A percentile compares a stretch with the other conserved stretches of the same genome.
These are phyloP conservation scores for Mycogona germanica DNA, from an alignment of 2,888 invertebrate species.

Conservation along the genomic window DNA sequence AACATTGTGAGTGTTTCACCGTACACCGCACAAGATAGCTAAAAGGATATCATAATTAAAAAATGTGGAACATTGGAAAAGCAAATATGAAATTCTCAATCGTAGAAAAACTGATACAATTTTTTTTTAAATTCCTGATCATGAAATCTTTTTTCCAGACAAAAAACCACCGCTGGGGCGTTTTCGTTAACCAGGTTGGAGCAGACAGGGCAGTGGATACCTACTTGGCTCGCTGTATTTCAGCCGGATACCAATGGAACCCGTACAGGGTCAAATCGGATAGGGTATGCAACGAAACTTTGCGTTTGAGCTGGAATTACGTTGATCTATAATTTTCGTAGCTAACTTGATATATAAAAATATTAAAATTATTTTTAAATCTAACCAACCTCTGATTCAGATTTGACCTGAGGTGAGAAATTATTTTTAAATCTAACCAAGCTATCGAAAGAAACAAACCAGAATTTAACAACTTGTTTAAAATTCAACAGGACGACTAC, in stretches of 20 bases:
- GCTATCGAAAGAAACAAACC: too few relatives aligned
- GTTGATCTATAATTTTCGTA: too few relatives aligned
- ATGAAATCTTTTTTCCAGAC: slow-evolving; percentile 44
- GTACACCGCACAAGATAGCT: background rate
- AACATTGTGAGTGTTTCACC: slow-evolving; percentile 39
- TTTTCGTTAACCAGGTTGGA: slow-evolving; percentile 82
- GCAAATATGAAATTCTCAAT: background rate
- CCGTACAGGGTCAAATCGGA: slow-evolving; percentile 40
- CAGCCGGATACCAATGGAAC: slow-evolving; percentile 85
- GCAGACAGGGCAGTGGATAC: slow-evolving; percentile 78
- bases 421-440: background rate
- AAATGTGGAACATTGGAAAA: too few relatives aligned
- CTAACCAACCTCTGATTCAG: background rate
- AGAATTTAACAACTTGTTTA: too few relatives aligned
- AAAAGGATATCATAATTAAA: too few relatives aligned
- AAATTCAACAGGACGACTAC: slow-evolving; percentile 54
- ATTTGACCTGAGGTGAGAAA: background rate
- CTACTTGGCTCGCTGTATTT: slow-evolving; percentile 68
- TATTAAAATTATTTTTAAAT: too few relatives aligned
- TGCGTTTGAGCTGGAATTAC: too few relatives aligned
- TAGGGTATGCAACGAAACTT: background rate
- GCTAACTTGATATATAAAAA: too few relatives aligned
- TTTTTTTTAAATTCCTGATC: too few relatives aligned
- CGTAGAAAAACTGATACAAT: background rate
- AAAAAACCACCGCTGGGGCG: slow-evolving; percentile 72